Conservation (phyloP, 2,797 vertebrate species). For the Diplodus puntazzo region DNA sequence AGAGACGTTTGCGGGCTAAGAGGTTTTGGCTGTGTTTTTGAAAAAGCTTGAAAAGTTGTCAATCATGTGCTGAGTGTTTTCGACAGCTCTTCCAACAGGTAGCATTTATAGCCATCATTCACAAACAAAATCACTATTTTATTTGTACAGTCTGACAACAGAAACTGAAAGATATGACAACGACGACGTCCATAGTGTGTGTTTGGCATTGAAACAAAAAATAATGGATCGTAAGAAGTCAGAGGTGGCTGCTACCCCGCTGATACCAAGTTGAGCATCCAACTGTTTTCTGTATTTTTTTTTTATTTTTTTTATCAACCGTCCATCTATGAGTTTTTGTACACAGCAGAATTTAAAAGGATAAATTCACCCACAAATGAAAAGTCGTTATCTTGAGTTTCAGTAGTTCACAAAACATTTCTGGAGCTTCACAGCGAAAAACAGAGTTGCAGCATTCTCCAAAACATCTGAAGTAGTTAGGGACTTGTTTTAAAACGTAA, state of each 20-base stretch:
- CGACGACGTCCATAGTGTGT: neutral
- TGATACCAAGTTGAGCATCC: neutral
- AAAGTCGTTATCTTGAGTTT: too few relatives aligned
- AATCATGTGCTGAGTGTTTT: slow-evolving; percentile 7
- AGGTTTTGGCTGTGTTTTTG: slow-evolving; percentile 10
- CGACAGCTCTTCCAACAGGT: slow-evolving; percentile 15
- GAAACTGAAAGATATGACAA: slow-evolving; percentile 13
- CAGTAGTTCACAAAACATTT: too few relatives aligned
- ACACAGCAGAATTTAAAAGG: too few relatives aligned
- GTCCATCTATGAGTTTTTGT: neutral
- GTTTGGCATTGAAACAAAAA: slow-evolving; percentile 2
- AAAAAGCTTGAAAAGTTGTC: slow-evolving; percentile 28
- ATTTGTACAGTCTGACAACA: slow-evolving; percentile 3
- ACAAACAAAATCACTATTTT: slow-evolving; percentile 18
- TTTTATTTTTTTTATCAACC: neutral
- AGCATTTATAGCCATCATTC: slow-evolving; percentile 38
- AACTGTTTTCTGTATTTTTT: neutral
- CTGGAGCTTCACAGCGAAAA: too few relatives aligned
- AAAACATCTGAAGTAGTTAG: too few relatives aligned
- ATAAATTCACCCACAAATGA: too few relatives aligned
- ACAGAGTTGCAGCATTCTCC: too few relatives aligned
- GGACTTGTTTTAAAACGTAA: too few relatives aligned
- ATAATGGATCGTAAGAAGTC: neutral
- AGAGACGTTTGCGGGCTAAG: neutral
- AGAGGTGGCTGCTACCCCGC: neutral